phyloP scores from a whole-genome alignment of 2,113 vertebrate species.

The Sprattus sprattus region DNA sequence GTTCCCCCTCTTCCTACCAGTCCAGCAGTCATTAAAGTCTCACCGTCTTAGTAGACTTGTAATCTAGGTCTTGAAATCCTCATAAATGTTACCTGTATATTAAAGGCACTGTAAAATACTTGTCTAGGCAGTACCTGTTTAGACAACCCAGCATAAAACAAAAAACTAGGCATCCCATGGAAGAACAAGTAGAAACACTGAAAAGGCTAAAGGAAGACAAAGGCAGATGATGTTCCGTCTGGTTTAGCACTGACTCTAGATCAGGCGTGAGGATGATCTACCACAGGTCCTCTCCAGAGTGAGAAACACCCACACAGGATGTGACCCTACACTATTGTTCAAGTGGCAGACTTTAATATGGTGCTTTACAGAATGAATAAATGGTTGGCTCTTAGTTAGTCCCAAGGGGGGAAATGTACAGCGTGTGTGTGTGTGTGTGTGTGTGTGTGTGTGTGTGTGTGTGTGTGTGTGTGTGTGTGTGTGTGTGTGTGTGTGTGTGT shows the following conservation, averaged over 20 bases:
- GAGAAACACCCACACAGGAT: not conserved
- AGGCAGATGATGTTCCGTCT: not conserved
- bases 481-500: not conserved
- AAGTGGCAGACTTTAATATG: not conserved
- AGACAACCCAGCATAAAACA: not conserved
- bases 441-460: not conserved
- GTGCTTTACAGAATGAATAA: not conserved
- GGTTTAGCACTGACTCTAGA: not conserved
- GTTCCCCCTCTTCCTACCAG: not conserved
- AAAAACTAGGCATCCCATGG: too few relatives aligned
- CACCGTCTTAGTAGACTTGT: not conserved
- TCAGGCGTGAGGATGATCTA: not conserved
- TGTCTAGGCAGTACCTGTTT: too few relatives aligned
- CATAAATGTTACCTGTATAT: too few relatives aligned
- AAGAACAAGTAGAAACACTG: not conserved
- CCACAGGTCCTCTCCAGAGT: not conserved
- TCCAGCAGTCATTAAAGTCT: not conserved
- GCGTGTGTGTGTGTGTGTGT: too few relatives aligned
- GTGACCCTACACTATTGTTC: not conserved
- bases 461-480: slow-evolving; percentile 18
- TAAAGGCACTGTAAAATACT: not conserved
- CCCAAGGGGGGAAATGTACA: not conserved
- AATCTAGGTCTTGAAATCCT: too few relatives aligned
- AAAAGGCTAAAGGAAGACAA: not conserved
- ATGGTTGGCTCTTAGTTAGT: not conserved